Evolutionary conservation across 2,797 vertebrate species (phyloP).

Genomic region (Dermochelys coriacea): DNA sequence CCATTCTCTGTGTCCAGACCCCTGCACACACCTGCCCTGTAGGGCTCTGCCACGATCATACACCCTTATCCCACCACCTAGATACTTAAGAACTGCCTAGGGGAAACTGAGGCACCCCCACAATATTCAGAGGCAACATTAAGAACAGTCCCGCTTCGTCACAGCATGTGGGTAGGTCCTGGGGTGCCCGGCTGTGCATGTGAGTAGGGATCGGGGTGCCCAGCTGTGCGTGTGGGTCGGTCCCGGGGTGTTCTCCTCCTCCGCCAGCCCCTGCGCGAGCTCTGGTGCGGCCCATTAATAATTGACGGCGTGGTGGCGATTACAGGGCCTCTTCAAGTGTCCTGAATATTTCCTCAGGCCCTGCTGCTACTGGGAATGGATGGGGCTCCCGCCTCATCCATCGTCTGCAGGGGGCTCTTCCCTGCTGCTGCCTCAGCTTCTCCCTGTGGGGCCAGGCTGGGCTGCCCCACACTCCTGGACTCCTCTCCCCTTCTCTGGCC

Average conservation of each 20-base stretch:
- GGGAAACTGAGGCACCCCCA: no score
- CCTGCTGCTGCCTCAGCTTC: no score
- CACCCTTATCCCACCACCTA: no score
- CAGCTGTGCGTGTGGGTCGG: not conserved
- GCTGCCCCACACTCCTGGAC: no score
- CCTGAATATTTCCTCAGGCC: slow-evolving; percentile 58
- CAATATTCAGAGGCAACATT: no score
- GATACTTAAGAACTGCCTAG: no score
- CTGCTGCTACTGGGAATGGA: not conserved
- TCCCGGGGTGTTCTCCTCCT: not conserved
- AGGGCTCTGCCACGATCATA: no score
- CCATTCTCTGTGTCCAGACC: no score
- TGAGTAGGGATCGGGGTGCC: not conserved
- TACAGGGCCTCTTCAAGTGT: slow-evolving; percentile 9
- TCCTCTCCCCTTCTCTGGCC: not conserved
- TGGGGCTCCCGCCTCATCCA: not conserved
- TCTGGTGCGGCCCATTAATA: slow-evolving; percentile 10
- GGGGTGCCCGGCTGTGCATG: not conserved
- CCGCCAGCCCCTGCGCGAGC: not conserved
- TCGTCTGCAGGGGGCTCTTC: not conserved
- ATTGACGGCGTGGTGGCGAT: slow-evolving; percentile 37
- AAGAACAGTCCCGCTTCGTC: no score
- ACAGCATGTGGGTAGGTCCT: not conserved
- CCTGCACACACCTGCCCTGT: no score
- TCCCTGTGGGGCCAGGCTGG: no score